Percentiles rank a stretch among this genome's conserved stretches.
Conservation (phyloP, 2,797 vertebrate genomes). For the Amblyopsis hoosieri region DNA sequence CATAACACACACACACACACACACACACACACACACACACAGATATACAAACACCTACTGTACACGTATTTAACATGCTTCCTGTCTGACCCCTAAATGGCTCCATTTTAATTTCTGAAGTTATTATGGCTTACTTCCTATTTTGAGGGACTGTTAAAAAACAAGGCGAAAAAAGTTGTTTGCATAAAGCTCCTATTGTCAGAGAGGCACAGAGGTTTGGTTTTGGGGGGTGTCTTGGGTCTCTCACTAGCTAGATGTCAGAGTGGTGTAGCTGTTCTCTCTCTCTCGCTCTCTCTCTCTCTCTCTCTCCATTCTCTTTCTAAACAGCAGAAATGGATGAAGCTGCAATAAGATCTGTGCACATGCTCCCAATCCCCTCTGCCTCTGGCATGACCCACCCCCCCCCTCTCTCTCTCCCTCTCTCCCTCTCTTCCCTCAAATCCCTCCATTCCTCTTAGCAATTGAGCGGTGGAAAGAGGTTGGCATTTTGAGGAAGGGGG, state of each 20-base stretch:
- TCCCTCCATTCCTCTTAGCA: slow-evolving; percentile 77
- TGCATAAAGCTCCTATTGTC: slow-evolving; percentile 69
- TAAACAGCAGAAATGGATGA: slow-evolving; percentile 70
- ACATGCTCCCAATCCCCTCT: slow-evolving; percentile 69
- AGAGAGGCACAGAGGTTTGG: slow-evolving; percentile 17
- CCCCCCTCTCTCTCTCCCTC: slow-evolving; percentile 41
- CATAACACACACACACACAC: slow-evolving; percentile 8
- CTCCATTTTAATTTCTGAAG: slow-evolving; percentile 43
- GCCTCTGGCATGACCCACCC: slow-evolving; percentile 63
- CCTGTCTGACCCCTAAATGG: slow-evolving; percentile 29
- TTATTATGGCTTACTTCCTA: slow-evolving; percentile 40
- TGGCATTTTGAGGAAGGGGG: slow-evolving; percentile 70
- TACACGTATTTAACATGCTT: slow-evolving; percentile 31
- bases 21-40: slow-evolving; percentile 14
- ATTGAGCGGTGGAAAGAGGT: slow-evolving; percentile 78
- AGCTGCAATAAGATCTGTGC: slow-evolving; percentile 76
- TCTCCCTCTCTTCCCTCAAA: slow-evolving; percentile 83
- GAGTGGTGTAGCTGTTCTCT: slow-evolving; percentile 56
- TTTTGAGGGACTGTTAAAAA: slow-evolving; percentile 57
- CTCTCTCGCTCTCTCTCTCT: slow-evolving; percentile 13
- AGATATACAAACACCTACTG: slow-evolving; percentile 20
- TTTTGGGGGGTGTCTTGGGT: slow-evolving; percentile 37
- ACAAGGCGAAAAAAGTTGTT: slow-evolving; percentile 32
- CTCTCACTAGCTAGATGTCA: slow-evolving; percentile 64
- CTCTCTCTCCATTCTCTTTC: slow-evolving; percentile 56